phyloP scores from a whole-genome alignment of 2,888 invertebrate species.

The Mamestra brassicae region DNA sequence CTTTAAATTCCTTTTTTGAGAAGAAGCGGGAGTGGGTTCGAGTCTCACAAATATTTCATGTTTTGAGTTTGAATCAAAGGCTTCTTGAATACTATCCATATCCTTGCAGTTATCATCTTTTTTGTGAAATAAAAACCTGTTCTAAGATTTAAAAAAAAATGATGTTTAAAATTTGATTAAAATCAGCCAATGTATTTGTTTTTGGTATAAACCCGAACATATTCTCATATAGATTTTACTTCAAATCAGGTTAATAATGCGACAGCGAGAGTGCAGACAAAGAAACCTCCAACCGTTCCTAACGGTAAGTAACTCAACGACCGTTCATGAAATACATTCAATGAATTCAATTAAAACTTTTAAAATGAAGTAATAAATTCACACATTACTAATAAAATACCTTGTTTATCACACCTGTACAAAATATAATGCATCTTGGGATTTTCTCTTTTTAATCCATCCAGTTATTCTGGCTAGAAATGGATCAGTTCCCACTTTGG shows the following conservation, averaged over 20 bases:
- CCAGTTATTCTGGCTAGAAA: constrained; percentile 92
- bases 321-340: constrained; percentile 49
- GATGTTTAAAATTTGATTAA: constrained; percentile 56
- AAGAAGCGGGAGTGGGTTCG: constrained; percentile 70
- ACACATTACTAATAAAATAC: constrained; percentile 58
- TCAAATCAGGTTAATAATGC: constrained; percentile 98
- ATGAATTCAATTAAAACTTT: constrained; percentile 34
- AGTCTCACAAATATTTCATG: constrained; percentile 60
- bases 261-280: constrained; percentile 99
- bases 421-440: constrained; percentile 85
- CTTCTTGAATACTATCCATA: constrained; percentile 17
- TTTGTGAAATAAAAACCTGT: constrained; percentile 5
- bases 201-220: constrained; percentile 55
- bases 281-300: constrained; percentile 98
- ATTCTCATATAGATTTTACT: constrained; percentile 83
- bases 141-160: not conserved
- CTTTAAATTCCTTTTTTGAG: constrained; percentile 2
- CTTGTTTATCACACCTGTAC: constrained; percentile 66
- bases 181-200: constrained; percentile 73
- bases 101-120: constrained; percentile 9
- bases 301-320: constrained; percentile 93
- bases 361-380: constrained; percentile 28
- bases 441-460: constrained; percentile 88
- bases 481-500: constrained; percentile 92
- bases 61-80: not conserved